Base-by-base conservation (phyloP, 2,888 invertebrate genomes). In the Cerceris rybyensis region DNA sequence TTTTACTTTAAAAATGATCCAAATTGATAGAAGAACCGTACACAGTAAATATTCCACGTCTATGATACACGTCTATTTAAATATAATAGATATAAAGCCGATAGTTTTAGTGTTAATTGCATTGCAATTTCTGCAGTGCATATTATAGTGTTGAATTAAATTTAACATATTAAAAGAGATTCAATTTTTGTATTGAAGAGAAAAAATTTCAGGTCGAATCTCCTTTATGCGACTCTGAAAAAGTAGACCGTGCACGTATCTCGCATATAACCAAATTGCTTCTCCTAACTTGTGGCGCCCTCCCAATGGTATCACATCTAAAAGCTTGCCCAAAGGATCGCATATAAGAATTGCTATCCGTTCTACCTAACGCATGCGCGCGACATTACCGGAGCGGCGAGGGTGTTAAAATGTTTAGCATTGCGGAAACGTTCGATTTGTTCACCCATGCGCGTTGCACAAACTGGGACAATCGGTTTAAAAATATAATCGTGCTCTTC, bases 201-300 rank as follows among this genome's bases (percentile, higher is more conserved):
- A 28, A 28, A 28, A 28, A 28, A 28, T 28, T 28, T 28, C 28
- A 28, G 28, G 28, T 28, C 28, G 28, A 28, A 28, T 28, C 28
- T 28, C 28, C 28, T 28, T 28, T 28, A 28, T 28, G 28, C 28
- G 28, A 4, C 28, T 28, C 28, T 28, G 28, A n/a, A 50, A 50
- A 50, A 50, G 50, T 50, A n/a, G 50, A n/a, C n/a, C 55, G 5
- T 55, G 17, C 7, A 65, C 43, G 68, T 14, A 11, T 67, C 65
- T 70, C 63, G 57, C 49, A 41, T 16, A 52, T 66, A 60, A 69
- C 78, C 75, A 74, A 84, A 84, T 84, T 80, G 73, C 41, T 65
- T 74, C 78, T 77, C 74, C 84, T 75, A 83, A 73, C 84, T 73
- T 58, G 84, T 85, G 84, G 84, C 84, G 84, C 84, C 84, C 84